phyloP scores from a whole-genome alignment of 92 coral and sea anemone genomes.

The Umimayanthus kanabou region DNA sequence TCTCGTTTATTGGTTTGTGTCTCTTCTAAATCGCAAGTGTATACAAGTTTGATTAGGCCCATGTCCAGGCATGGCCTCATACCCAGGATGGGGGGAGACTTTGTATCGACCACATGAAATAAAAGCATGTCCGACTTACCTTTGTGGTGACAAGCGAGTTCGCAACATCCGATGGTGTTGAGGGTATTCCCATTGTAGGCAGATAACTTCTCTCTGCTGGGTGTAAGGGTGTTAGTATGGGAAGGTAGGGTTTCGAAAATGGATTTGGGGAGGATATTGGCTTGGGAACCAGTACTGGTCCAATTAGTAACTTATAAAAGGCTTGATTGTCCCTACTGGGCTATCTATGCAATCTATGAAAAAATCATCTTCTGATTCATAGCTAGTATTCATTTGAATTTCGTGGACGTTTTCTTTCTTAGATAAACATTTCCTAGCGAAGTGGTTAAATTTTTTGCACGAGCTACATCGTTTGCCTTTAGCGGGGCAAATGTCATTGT shows the following conservation, averaged over 20 bases:
- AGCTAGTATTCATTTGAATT: not conserved
- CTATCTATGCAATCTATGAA: not conserved
- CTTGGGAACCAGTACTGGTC: constrained; percentile 32
- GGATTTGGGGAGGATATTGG: constrained; percentile 23
- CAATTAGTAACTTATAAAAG: not conserved
- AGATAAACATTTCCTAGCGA: not conserved
- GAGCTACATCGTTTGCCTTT: not conserved
- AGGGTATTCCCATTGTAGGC: not conserved
- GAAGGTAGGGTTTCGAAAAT: too few species aligned
- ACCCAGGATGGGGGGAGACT: not conserved
- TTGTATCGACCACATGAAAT: not conserved
- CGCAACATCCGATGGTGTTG: not conserved
- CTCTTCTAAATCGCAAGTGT: not conserved
- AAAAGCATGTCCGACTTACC: not conserved
- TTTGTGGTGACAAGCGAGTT: not conserved
- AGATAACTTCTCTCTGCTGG: not conserved
- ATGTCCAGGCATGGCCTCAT: not conserved
- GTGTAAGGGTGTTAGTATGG: too few species aligned
- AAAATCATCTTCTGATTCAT: too few species aligned
- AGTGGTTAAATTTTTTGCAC: not conserved
- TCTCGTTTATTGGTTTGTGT: not conserved
- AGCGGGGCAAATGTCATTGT: not conserved
- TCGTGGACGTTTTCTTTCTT: not conserved
- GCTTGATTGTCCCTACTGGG: constrained; percentile 1
- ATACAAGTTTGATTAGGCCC: not conserved